phyloP scores from a whole-genome alignment of 2,888 invertebrate species.

The Dicyrtomina minuta region DNA sequence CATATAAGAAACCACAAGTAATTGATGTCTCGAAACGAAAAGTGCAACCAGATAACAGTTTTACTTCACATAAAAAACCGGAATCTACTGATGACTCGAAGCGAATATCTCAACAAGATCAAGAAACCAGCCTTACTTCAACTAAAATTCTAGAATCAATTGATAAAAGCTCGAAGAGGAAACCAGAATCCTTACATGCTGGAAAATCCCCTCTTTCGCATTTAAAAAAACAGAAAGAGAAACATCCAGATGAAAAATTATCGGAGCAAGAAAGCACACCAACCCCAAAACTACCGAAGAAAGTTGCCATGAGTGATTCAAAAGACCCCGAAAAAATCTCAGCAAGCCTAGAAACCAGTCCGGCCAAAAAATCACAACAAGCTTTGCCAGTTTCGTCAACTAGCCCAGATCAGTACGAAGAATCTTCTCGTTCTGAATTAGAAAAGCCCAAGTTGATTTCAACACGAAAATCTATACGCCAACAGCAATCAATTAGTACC shows the following conservation, averaged over 20 bases:
- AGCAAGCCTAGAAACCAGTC: background rate
- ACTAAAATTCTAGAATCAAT: too few relatives aligned
- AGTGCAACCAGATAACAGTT: background rate
- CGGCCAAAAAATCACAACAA: background rate
- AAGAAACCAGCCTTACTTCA: too few relatives aligned
- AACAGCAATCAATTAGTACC: background rate
- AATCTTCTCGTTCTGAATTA: too few relatives aligned
- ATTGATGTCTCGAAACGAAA: background rate
- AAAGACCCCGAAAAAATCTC: background rate
- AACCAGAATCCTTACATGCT: background rate
- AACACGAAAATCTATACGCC: background rate
- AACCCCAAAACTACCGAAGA: background rate
- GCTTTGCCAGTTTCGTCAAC: too few relatives aligned
- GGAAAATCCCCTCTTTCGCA: background rate
- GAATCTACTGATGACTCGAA: background rate
- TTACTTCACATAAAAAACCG: too few relatives aligned
- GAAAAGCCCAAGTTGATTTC: constrained; percentile 11
- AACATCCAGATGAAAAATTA: background rate
- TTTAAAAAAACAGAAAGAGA: background rate
- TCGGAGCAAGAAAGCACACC: background rate
- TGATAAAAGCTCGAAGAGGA: too few relatives aligned
- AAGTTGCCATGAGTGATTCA: background rate
- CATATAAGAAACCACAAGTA: too few relatives aligned
- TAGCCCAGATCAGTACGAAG: background rate
- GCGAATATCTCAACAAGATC: background rate